A percentile compares a stretch with the other conserved stretches of the same genome.
These are phyloP conservation scores for Protophormia terraenovae DNA, from an alignment of 2,888 invertebrate genomes.

Conservation along the genomic window DNA sequence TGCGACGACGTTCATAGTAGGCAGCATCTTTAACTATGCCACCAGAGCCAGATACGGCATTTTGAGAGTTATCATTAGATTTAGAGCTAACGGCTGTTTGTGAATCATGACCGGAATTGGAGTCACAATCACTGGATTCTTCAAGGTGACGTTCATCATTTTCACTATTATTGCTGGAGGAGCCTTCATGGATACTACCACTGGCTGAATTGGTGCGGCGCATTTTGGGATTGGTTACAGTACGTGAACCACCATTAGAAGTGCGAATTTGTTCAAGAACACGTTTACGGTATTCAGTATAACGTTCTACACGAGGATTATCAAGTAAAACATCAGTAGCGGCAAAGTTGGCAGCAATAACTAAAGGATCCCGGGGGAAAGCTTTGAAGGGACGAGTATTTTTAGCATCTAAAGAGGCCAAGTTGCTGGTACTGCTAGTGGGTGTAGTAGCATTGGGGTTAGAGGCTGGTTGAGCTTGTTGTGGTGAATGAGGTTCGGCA, in stretches of 20 bases:
- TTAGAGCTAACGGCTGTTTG: slow-evolving; percentile 19
- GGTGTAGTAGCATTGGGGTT: slow-evolving; percentile 64
- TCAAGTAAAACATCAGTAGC: slow-evolving; percentile 82
- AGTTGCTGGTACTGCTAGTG: slow-evolving; percentile 63
- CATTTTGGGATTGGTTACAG: slow-evolving; percentile 87
- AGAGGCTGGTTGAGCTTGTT: slow-evolving; percentile 66
- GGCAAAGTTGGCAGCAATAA: slow-evolving; percentile 84
- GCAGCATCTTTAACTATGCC: slow-evolving; percentile 86
- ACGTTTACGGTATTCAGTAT: slow-evolving; percentile 86
- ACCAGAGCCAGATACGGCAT: slow-evolving; percentile 66
- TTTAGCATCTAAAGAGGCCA: slow-evolving; percentile 56
- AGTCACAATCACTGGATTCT: slow-evolving; percentile 79
- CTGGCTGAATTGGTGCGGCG: slow-evolving; percentile 82
- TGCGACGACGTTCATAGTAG: slow-evolving; percentile 93
- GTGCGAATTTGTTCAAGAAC: slow-evolving; percentile 85
- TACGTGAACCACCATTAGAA: slow-evolving; percentile 83
- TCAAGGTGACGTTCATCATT: slow-evolving; percentile 78
- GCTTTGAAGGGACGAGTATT: slow-evolving; percentile 86
- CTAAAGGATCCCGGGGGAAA: slow-evolving; percentile 87
- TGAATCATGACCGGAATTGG: slow-evolving; percentile 75
- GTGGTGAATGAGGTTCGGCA: slow-evolving; percentile 68
- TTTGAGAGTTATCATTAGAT: slow-evolving; percentile 4
- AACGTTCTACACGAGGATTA: slow-evolving; percentile 85
- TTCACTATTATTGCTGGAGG: slow-evolving; percentile 77
- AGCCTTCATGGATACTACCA: slow-evolving; percentile 75